phyloP scores from a whole-genome alignment of 2,888 invertebrate species.

The Druceiella hillmani region DNA sequence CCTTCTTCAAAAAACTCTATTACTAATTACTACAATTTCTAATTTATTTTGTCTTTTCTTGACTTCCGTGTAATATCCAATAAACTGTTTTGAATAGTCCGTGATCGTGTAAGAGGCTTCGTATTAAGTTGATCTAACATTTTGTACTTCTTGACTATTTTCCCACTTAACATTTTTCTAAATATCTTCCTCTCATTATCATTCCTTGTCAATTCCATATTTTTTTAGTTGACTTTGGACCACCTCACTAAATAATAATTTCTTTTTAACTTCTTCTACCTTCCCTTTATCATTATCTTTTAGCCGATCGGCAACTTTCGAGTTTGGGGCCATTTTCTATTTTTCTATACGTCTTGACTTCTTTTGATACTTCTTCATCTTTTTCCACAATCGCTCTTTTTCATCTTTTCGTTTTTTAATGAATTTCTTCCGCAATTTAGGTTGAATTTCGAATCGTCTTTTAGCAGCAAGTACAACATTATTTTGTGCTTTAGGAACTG shows the following conservation, averaged over 20 bases:
- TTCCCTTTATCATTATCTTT: slow-evolving; percentile 17
- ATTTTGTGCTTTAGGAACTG: slow-evolving; percentile 14
- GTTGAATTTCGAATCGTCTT: slow-evolving; percentile 14
- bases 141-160: slow-evolving; percentile 12
- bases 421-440: slow-evolving; percentile 13
- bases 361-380: slow-evolving; percentile 9
- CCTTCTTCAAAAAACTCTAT: slow-evolving; percentile 10
- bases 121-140: slow-evolving; percentile 11
- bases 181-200: slow-evolving; percentile 13
- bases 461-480: slow-evolving; percentile 15
- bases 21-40: slow-evolving; percentile 9
- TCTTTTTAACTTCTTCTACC: slow-evolving; percentile 17
- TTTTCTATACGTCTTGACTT: slow-evolving; percentile 12
- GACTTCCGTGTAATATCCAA: slow-evolving; percentile 12
- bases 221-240: slow-evolving; percentile 20
- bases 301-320: slow-evolving; percentile 17
- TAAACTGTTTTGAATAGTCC: slow-evolving; percentile 12
- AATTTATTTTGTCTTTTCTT: slow-evolving; percentile 8
- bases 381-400: slow-evolving; percentile 9
- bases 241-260: slow-evolving; percentile 18
- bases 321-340: slow-evolving; percentile 16
- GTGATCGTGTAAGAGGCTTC: slow-evolving; percentile 12
- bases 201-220: slow-evolving; percentile 15
- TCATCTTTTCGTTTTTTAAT: slow-evolving; percentile 9
- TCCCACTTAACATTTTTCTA: slow-evolving; percentile 8